Evolutionary conservation across 2,888 invertebrate species (phyloP).

Genomic region (Perithous albicinctus): DNA sequence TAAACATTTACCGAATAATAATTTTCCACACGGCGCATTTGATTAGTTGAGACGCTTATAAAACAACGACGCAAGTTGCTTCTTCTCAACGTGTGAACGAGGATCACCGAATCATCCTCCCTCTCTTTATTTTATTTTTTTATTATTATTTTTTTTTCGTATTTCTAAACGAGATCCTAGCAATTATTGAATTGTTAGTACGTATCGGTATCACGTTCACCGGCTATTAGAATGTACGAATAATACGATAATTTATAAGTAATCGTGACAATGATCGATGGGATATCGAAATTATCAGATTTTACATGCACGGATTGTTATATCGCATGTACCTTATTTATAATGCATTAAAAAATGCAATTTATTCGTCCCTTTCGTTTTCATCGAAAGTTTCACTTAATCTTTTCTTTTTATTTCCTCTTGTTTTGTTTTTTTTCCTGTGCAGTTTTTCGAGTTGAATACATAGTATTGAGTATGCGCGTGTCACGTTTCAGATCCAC

Average conservation of each 20-base stretch:
- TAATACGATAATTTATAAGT: slow-evolving; percentile 41
- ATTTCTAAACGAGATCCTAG: slow-evolving; percentile 29
- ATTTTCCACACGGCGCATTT: slow-evolving; percentile 31
- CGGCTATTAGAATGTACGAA: slow-evolving; percentile 21
- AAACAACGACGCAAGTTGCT: slow-evolving; percentile 17
- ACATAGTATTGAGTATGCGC: slow-evolving; percentile 22
- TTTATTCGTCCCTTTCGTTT: slow-evolving; percentile 10
- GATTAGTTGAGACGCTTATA: slow-evolving; percentile 24
- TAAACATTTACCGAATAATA: slow-evolving; percentile 36
- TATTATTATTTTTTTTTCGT: neutral
- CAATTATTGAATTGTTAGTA: slow-evolving; percentile 32
- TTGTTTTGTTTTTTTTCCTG: neutral
- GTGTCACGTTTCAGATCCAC: slow-evolving; percentile 1
- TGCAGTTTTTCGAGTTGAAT: neutral
- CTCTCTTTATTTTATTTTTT: neutral
- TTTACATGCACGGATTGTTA: slow-evolving; percentile 66
- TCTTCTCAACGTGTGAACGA: slow-evolving; percentile 1
- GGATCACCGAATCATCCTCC: slow-evolving; percentile 39
- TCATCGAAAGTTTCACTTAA: slow-evolving; percentile 13
- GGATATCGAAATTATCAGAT: slow-evolving; percentile 39
- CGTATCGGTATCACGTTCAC: slow-evolving; percentile 34
- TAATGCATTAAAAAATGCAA: slow-evolving; percentile 58
- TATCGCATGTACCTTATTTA: slow-evolving; percentile 64
- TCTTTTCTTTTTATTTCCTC: neutral
- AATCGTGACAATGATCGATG: slow-evolving; percentile 47